Evolutionary conservation across 2,797 vertebrate genomes (phyloP).

Genomic region (Odontamblyopus lacepedii): DNA sequence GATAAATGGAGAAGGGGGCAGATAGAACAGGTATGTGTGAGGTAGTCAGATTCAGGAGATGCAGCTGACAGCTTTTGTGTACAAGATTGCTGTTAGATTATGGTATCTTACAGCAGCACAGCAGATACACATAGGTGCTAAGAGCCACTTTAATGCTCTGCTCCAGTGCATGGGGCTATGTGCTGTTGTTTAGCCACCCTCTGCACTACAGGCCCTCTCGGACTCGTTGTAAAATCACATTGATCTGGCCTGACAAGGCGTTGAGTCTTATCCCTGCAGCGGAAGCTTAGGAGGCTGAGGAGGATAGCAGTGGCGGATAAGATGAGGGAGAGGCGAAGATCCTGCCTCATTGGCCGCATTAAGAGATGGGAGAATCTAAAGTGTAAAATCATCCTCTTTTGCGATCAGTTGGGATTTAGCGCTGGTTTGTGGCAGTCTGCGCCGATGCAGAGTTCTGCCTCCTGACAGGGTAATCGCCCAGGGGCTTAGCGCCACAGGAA

Average conservation of each 20-base stretch:
- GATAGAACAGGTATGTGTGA: conserved; percentile 68
- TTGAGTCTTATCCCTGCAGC: conserved; percentile 80
- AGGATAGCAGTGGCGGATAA: conserved; percentile 75
- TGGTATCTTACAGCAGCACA: conserved; percentile 53
- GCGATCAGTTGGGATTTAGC: conserved; percentile 83
- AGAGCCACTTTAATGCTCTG: conserved; percentile 44
- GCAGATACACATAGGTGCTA: conserved; percentile 46
- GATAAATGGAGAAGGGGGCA: conserved; percentile 45
- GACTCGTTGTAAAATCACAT: conserved; percentile 79
- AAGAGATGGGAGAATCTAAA: conserved; percentile 81
- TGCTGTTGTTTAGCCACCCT: conserved; percentile 53
- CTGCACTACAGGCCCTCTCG: conserved; percentile 57
- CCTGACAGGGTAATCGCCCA: conserved; percentile 83
- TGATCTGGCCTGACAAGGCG: conserved; percentile 84
- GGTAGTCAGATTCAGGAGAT: conserved; percentile 72
- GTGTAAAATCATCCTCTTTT: conserved; percentile 79
- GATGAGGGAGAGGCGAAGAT: conserved; percentile 77
- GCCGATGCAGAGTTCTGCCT: conserved; percentile 72
- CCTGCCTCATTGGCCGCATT: conserved; percentile 76
- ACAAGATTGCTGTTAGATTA: conserved; percentile 67
- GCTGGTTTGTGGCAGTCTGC: conserved; percentile 80
- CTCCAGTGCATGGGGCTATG: conserved; percentile 34
- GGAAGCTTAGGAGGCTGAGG: conserved; percentile 74
- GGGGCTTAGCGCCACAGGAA: conserved; percentile 79
- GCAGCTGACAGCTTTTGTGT: conserved; percentile 66